Evolutionary conservation across 2,797 vertebrate genomes (phyloP).

Genomic region (Acridotheres tristis): DNA sequence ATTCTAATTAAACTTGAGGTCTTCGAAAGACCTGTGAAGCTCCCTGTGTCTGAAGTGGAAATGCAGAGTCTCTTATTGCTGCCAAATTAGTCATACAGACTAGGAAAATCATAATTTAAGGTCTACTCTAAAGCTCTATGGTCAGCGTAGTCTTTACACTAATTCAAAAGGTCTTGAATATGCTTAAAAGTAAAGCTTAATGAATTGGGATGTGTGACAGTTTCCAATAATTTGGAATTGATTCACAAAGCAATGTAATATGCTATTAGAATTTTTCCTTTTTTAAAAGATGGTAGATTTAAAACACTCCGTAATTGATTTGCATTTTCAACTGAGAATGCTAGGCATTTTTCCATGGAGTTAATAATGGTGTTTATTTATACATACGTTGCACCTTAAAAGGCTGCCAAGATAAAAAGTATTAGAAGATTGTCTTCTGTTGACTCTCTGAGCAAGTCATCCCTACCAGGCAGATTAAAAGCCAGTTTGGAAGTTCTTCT

Average conservation of each 20-base stretch:
- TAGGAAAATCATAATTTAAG: neutral
- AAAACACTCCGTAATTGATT: neutral
- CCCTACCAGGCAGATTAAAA: neutral
- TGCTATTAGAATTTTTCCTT: neutral
- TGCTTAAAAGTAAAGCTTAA: neutral
- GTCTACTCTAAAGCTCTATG: neutral
- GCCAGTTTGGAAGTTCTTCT: neutral
- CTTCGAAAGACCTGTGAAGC: neutral
- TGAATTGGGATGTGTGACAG: neutral
- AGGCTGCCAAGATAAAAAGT: neutral
- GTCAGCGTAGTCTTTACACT: neutral
- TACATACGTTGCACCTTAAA: neutral
- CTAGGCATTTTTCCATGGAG: neutral
- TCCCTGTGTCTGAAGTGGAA: neutral
- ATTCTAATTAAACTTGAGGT: neutral
- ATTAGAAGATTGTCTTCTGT: neutral
- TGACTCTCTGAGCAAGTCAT: neutral
- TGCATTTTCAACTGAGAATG: neutral
- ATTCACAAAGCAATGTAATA: neutral
- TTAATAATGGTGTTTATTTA: neutral
- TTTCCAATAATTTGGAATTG: neutral
- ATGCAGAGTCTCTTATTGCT: neutral
- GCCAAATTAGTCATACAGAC: neutral
- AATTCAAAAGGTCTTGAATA: neutral
- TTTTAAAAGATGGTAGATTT: neutral